Evolutionary conservation across 2,797 vertebrate genomes (phyloP).

Genomic region (Helicolenus hilgendorfi): DNA sequence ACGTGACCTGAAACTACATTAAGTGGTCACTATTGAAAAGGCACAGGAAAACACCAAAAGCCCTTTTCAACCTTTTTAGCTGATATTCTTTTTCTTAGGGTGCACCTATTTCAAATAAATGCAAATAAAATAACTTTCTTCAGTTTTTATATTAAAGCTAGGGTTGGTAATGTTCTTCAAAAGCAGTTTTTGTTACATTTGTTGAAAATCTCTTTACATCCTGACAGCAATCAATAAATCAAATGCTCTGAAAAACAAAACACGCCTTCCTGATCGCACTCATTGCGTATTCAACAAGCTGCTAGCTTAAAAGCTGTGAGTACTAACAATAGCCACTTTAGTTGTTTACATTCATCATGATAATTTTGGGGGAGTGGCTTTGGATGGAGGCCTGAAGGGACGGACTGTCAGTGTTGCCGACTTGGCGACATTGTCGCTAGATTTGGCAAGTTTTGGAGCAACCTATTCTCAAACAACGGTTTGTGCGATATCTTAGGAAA

Average conservation of each 20-base stretch:
- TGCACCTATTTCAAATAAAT: not conserved
- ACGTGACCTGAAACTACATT: not conserved
- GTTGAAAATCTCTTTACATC: not conserved
- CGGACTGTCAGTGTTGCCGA: too few relatives aligned
- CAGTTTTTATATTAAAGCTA: not conserved
- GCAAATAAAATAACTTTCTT: not conserved
- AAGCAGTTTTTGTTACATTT: accelerated
- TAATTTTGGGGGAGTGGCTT: too few relatives aligned
- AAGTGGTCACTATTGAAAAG: not conserved
- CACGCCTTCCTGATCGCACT: too few relatives aligned
- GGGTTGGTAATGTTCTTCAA: not conserved
- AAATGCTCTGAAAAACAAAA: too few relatives aligned
- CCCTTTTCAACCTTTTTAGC: not conserved
- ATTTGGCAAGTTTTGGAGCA: too few relatives aligned
- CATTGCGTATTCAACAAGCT: too few relatives aligned
- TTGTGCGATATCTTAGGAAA: too few relatives aligned
- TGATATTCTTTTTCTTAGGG: not conserved
- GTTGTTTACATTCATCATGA: too few relatives aligned
- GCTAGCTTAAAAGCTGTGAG: too few relatives aligned
- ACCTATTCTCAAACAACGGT: accelerated
- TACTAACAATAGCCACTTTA: too few relatives aligned
- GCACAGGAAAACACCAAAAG: not conserved
- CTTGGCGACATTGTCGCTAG: too few relatives aligned
- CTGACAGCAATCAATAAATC: not conserved
- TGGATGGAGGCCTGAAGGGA: too few relatives aligned